These are phyloP conservation scores for Spheniscus mendiculus DNA, from an alignment of 2,113 vertebrate species.

Conservation along the genomic window DNA sequence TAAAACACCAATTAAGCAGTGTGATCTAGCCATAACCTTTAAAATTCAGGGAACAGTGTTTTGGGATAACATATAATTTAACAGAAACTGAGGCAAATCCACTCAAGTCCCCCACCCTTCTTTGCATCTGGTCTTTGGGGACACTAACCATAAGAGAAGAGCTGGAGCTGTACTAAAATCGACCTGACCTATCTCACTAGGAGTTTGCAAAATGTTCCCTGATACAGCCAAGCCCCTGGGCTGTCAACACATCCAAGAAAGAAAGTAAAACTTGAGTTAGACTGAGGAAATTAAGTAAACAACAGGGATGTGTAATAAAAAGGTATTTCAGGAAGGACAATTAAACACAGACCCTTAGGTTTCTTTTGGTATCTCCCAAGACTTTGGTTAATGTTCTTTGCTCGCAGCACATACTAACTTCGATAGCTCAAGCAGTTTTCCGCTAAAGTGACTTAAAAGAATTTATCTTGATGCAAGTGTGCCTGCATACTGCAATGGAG, in stretches of 20 bases:
- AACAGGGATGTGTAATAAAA: neutral
- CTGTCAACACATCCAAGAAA: neutral
- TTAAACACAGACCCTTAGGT: neutral
- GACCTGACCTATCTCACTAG: neutral
- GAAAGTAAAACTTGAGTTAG: neutral
- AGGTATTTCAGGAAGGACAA: neutral
- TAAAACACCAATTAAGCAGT: neutral
- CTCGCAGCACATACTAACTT: neutral
- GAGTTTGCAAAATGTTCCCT: neutral
- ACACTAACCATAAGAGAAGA: neutral
- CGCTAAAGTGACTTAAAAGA: neutral
- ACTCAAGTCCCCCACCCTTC: neutral
- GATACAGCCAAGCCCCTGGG: neutral
- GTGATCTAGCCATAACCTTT: neutral
- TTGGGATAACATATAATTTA: neutral
- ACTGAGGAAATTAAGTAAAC: neutral
- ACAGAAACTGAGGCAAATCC: neutral
- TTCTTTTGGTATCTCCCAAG: neutral
- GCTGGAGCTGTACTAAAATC: neutral
- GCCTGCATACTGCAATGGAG: neutral
- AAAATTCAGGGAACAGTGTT: neutral
- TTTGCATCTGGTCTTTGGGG: neutral
- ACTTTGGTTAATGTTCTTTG: neutral
- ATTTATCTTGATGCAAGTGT: neutral
- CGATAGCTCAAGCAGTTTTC: neutral